phyloP scores from a whole-genome alignment of 2,113 vertebrate species.

The Nettapus auritus region DNA sequence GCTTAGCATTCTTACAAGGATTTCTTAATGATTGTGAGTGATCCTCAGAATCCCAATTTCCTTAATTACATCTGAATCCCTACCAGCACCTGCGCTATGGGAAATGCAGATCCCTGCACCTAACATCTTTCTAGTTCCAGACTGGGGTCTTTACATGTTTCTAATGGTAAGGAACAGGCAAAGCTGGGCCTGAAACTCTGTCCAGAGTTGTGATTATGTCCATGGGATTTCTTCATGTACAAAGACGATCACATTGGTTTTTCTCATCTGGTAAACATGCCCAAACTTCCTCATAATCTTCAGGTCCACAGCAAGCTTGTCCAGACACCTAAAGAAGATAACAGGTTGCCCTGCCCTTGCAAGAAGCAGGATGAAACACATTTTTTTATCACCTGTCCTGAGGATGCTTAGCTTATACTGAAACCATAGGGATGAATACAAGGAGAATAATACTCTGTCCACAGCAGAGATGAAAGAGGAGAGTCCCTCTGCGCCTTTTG shows the following conservation, averaged over 20 bases:
- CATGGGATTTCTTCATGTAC: not conserved
- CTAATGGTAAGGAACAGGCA: not conserved
- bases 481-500: not conserved
- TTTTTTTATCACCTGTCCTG: not conserved
- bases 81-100: not conserved
- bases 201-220: not conserved
- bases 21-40: not conserved
- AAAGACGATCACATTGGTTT: not conserved
- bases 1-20: not conserved
- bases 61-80: not conserved
- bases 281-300: not conserved
- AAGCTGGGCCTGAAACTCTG: not conserved
- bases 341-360: not conserved
- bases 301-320: not conserved
- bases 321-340: not conserved
- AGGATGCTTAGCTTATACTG: not conserved
- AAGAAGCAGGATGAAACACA: not conserved
- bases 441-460: not conserved
- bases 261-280: not conserved
- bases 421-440: not conserved
- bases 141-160: not conserved
- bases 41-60: not conserved
- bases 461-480: not conserved
- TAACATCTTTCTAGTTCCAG: not conserved
- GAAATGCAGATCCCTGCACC: not conserved